Evolutionary conservation across 2,888 invertebrate species (phyloP), one percentile per base, ranked within the genome.

Genomic region (Euplexia lucipara): DNA sequence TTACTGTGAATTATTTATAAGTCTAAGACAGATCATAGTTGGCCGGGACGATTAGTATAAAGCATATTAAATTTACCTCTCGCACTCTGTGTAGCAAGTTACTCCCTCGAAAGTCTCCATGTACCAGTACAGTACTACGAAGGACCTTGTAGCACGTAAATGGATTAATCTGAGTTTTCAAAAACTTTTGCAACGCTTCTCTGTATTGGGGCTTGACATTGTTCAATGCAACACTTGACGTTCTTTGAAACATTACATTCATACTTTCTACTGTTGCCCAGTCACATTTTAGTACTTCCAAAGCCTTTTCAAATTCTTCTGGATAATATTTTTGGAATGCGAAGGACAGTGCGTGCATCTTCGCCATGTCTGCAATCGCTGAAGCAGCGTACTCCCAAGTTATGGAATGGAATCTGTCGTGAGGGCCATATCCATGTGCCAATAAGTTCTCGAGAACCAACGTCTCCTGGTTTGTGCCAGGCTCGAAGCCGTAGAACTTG

Each of bases 301-400:
- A 7, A 5, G 39, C 0, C 2, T 42, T 44, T 5, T 70, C 48
- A 35, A 83, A 90, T 16, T 79, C 73, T 45, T 86, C 81, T 3
- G 87, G 89, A 16, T 84, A 22, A 41, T 85, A 80, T 42, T 84
- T 78, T 34, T 75, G 78, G 54, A 83, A 82, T 0, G 88, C 90
- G 7, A 90, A 81, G 0, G 90, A 90, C 0, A 90, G 73, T 0
- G 91, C 88, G 58, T 92, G 92, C 5, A 90, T 76, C 66, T 87
- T 88, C 0, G 88, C 91, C 51, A 90, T 64, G 10, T 84, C 85
- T 18, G 75, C 52, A 0, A 81, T 51, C 0, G 88, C 83, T 16
- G 90, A 86, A 7, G 82, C 80, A 16, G 72, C 79, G 26, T 79
- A 79, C 41, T 73, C 56, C 83, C 86, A 87, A 60, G 84, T 78